Evolutionary conservation across 2,113 vertebrate genomes (phyloP), one percentile per base, ranked within the genome.

Genomic region (Microcebus jonahi): DNA sequence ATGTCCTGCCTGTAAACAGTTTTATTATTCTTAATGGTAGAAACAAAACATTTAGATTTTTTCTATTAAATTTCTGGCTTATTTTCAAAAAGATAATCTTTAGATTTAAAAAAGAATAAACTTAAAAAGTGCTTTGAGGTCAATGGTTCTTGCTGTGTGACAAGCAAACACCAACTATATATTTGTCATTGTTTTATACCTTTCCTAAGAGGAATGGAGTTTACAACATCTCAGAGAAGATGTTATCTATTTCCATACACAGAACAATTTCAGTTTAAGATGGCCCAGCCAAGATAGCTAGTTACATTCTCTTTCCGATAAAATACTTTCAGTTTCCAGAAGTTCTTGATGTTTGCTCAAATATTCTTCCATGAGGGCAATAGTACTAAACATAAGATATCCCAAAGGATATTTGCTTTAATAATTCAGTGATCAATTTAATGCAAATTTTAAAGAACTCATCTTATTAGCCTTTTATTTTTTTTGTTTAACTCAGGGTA

Each of bases 381-480:
- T 20, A 84, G 2, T 45, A 89, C 42, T 25, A 90, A 94, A 61
- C 31, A 73, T 88, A 91, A n/a, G 4, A 53, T 87, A n/a, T 67
- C 36, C 9, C 3, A 27, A 45, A 48, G 80, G 2, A 34, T 45
- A 91, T 39, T 81, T 90, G 39, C 1, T 86, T 96, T 86, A 48
- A 25, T 73, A 93, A 92, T 63, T 95, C 34, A 92, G 15, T 4
- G 57, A 88, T 48, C 59, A 45, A 90, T 67, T 82, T 39, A 92
- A 48, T 88, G 10, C n/a, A 61, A 88, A 65, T 90, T 83, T 95
- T 27, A 83, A 82, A 65, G 14, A 90, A 29, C 79, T 96, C 21
- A 59, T 34, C 23, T 85, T 57, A 75, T 71, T 91, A 39, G 8
- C 2, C 85, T 36, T 91, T 93, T 63, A 45, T 61, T 57, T 42